A percentile compares a stretch with the other conserved stretches of the same genome.
Conservation (phyloP, 1,140 invertebrate species). For the Octopus bimaculoides region DNA sequence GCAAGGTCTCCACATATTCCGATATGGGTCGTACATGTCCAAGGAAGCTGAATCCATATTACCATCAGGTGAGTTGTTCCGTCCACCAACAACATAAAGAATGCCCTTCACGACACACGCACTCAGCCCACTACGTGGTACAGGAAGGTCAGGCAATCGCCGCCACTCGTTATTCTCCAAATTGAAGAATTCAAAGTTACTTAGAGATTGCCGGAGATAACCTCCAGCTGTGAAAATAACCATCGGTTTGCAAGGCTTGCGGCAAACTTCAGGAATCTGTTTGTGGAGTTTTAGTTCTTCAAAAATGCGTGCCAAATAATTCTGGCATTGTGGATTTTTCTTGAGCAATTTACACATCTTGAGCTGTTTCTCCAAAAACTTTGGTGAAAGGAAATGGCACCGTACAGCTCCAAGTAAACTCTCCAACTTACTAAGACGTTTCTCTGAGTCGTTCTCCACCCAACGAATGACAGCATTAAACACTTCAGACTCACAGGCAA, state of each 20-base stretch:
- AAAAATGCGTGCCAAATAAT: slow-evolving; percentile 86
- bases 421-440: slow-evolving; percentile 79
- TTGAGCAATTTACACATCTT: slow-evolving; percentile 80
- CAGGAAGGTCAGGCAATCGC: slow-evolving; percentile 72
- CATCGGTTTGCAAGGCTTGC: slow-evolving; percentile 48
- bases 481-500: slow-evolving; percentile 82
- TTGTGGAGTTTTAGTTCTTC: slow-evolving; percentile 63
- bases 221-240: slow-evolving; percentile 89
- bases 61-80: slow-evolving; percentile 78
- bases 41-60: slow-evolving; percentile 74
- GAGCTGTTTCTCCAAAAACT: slow-evolving; percentile 87
- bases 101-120: slow-evolving; percentile 64
- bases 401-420: slow-evolving; percentile 81
- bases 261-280: slow-evolving; percentile 43
- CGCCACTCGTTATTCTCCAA: slow-evolving; percentile 81
- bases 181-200: slow-evolving; percentile 83
- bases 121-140: slow-evolving; percentile 79
- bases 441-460: slow-evolving; percentile 83
- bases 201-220: slow-evolving; percentile 80
- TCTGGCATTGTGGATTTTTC: slow-evolving; percentile 80
- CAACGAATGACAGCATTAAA: slow-evolving; percentile 89
- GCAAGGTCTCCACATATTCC: slow-evolving; percentile 61
- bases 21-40: slow-evolving; percentile 75
- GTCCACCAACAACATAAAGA: slow-evolving; percentile 87
- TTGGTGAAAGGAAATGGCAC: slow-evolving; percentile 87